Evolutionary conservation across 2,797 vertebrate species (phyloP), one percentile per base, ranked within the genome.

Genomic region (Mycteria americana): DNA sequence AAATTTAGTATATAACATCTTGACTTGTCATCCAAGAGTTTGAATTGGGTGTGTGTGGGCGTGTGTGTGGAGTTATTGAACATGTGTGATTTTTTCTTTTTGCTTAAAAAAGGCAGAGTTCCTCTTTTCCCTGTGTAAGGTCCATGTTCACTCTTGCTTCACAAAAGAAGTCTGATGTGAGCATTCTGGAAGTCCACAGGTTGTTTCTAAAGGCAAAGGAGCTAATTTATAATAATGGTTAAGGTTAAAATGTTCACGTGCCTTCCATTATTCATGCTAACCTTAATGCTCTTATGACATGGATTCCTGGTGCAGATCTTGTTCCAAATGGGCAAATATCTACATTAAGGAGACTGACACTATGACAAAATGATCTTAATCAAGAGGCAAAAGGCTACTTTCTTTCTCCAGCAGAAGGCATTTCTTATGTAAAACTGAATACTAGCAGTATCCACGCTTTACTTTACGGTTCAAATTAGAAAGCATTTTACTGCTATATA

Each of bases 41-140:
- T 76, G 23, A 46, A 48, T 0, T 46, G 9, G 23, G 2, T 22
- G 9, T 24, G 7, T 13, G 3, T n/a, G 10, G 11, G 23, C 1
- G 7, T 11, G 4, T 19, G 5, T 46, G 28, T 27, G 13, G 10
- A 53, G 13, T 80, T 65, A 43, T 1, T 77, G 16, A 43, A 57
- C 2, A 2, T 22, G 9, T 22, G 22, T 14, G 18, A 13, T 53
- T 73, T 75, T 75, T 74, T 27, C 9, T 82, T 78, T 28, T 43
- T 63, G 18, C 14, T 67, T 74, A 9, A 53, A 87, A 73, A 69
- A 67, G 16, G 11, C 11, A 65, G 31, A 41, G 7, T 75, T 89
- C 50, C 10, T 63, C 6, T 75, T 92, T 84, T 60, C 10, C n/a
- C 7, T 45, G 2, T 24, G 11, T n/a, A 80, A 77, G 24, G 12